Percentiles rank a stretch among this genome's conserved stretches.
These are phyloP conservation scores for Acinonyx jubatus DNA, from an alignment of 2,113 vertebrate species.

Conservation along the genomic window DNA sequence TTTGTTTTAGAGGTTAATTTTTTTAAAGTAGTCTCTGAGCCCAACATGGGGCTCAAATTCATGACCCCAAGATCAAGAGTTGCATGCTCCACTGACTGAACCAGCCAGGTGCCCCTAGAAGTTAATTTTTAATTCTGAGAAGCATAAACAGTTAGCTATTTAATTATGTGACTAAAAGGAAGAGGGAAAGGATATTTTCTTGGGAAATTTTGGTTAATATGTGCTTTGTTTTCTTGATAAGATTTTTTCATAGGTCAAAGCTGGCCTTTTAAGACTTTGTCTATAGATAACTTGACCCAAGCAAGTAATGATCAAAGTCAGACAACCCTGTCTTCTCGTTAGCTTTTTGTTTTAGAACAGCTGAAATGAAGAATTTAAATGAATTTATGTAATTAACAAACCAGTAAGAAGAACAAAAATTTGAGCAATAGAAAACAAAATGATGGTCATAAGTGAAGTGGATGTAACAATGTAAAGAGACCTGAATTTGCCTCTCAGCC, in stretches of 20 bases:
- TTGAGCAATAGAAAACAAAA: background rate
- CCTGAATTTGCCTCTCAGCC: background rate
- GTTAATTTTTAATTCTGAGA: slow-evolving; percentile 32
- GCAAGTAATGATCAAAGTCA: background rate
- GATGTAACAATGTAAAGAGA: background rate
- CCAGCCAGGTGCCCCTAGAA: background rate
- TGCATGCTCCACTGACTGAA: background rate
- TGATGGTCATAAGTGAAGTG: background rate
- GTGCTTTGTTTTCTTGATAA: slow-evolving; percentile 4
- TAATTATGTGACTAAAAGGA: background rate
- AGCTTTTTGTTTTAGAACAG: background rate
- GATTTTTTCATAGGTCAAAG: background rate
- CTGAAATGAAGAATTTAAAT: background rate
- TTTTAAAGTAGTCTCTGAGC: background rate
- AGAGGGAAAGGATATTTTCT: background rate
- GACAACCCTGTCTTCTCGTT: background rate
- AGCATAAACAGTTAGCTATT: background rate
- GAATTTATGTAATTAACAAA: background rate
- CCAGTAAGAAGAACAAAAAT: background rate
- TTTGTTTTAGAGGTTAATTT: background rate
- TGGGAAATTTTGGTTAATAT: background rate
- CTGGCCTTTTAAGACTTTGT: background rate
- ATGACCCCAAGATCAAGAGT: background rate
- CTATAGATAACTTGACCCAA: background rate
- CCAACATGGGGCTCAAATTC: background rate